Conservation (phyloP, 92 coral and sea anemone species). For the Porites lobata region DNA sequence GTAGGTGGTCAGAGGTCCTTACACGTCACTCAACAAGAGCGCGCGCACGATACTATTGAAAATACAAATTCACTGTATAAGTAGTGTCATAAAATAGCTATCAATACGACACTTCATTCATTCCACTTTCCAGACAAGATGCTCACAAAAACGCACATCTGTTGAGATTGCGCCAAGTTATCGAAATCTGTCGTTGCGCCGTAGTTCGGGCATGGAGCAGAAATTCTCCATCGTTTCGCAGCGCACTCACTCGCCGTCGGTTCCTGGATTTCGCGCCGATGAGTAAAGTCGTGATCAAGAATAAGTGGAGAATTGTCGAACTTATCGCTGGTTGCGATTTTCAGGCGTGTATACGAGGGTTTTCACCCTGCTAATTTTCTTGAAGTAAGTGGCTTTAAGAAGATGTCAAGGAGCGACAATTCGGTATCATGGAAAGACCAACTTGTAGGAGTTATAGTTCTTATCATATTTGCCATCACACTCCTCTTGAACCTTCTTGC, state of each 20-base stretch:
- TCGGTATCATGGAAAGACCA: conserved; percentile 74
- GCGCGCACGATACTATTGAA: conserved; percentile 36
- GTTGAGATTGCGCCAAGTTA: not conserved
- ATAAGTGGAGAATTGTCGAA: conserved; percentile 13
- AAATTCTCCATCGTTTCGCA: conserved; percentile 7
- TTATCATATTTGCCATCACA: conserved; percentile 78
- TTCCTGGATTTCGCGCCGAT: conserved; percentile 3
- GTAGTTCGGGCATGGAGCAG: conserved; percentile 8
- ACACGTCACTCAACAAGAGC: conserved; percentile 42
- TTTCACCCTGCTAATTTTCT: not conserved
- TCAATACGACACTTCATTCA: conserved; percentile 11
- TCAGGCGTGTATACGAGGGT: conserved; percentile 9
- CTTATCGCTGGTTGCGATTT: conserved; percentile 19
- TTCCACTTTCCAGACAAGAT: conserved; percentile 31
- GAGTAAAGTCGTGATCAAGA: not conserved
- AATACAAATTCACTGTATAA: conserved; percentile 13
- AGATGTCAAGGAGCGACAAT: conserved; percentile 53
- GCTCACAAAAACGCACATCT: conserved; percentile 9
- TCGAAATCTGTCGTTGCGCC: not conserved
- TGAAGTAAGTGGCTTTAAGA: not conserved
- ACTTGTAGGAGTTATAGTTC: conserved; percentile 68
- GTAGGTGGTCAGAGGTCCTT: conserved; percentile 5
- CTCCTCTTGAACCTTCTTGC: conserved; percentile 82
- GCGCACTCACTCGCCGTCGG: not conserved
- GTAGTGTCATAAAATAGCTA: conserved; percentile 30